A percentile compares a stretch with the other conserved stretches of the same genome.
These are phyloP conservation scores for Nannoperca australis DNA, from an alignment of 2,797 vertebrate genomes.

Conservation along the genomic window DNA sequence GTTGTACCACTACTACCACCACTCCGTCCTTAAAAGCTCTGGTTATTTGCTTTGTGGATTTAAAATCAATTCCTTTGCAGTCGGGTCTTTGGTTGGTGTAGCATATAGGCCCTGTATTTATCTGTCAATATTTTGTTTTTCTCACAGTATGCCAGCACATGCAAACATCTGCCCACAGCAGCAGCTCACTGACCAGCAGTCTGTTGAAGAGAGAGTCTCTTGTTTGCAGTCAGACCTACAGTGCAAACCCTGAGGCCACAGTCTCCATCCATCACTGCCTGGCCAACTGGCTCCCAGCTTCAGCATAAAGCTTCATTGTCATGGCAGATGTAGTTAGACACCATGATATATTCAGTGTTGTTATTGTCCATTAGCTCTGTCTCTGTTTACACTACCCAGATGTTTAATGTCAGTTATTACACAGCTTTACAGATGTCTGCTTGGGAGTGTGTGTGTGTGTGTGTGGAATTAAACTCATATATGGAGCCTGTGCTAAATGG, in stretches of 20 bases:
- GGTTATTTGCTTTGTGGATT: background rate
- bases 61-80: background rate
- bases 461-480: background rate
- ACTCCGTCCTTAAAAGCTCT: background rate
- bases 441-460: background rate
- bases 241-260: slow-evolving; percentile 50
- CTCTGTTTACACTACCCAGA: slow-evolving; percentile 37
- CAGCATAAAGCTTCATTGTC: slow-evolving; percentile 59
- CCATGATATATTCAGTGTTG: slow-evolving; percentile 49
- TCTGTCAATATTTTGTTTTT: background rate
- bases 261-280: slow-evolving; percentile 35
- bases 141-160: background rate
- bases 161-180: slow-evolving; percentile 8
- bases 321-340: slow-evolving; percentile 31
- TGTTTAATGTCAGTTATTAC: slow-evolving; percentile 34
- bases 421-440: slow-evolving; percentile 22
- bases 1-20: background rate
- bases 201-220: slow-evolving; percentile 45
- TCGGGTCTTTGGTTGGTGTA: background rate
- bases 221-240: slow-evolving; percentile 45
- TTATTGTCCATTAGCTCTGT: slow-evolving; percentile 41
- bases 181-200: slow-evolving; percentile 19
- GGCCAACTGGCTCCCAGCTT: slow-evolving; percentile 40
- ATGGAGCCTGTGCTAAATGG: background rate
- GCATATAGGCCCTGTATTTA: background rate